Base-by-base conservation (phyloP, 2,888 invertebrate species). In the Coenonympha glycerion region DNA sequence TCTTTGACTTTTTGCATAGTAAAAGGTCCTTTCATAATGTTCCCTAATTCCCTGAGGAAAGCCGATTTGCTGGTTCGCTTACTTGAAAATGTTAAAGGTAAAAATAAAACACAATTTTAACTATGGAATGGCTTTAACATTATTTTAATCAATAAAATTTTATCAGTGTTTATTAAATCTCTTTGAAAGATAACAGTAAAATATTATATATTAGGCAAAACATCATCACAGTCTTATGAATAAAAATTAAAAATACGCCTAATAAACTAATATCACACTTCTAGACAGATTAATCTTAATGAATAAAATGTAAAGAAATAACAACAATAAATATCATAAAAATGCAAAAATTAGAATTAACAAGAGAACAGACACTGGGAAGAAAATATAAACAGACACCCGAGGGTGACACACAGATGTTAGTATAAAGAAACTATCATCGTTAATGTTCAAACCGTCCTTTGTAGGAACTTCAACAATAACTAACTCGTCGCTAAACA, bases 381-480 rank as follows among this genome's bases (percentile, higher is more conserved):
- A 95, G 63, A 95, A 88, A 41, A 93, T 90, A 69, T 95, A 95
- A 34, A 95, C 88, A 24, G 91, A 90, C 81, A 93, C 91, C 59
- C 95, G 85, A 6, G 95, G 95, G 76, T 93, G 91, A 68, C 95
- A 95, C 3, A 91, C 91, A 44, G 95, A 95, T 54, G 91, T 88
- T 49, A 95, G 84, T 60, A 92, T 86, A 6, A 91, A 92, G 53
- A 91, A 89, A 69, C 94, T 92, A 62, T 93, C 92, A 36, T 90
- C 91, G 68, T 93, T 92, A 66, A 93, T 92, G 66, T 93, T 93
- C 52, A 94, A 91, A 13, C 94, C 94, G 77, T 94, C 93, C 53
- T 90, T 90, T 0, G 94, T 93, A 9, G 95, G 95, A 39, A 95
- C 91, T 83, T 95, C 95, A 30, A 95, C 93, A 49, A 95, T 92